Evolutionary conservation across 1,140 invertebrate genomes (phyloP).

Genomic region (Calliphora vicina): DNA sequence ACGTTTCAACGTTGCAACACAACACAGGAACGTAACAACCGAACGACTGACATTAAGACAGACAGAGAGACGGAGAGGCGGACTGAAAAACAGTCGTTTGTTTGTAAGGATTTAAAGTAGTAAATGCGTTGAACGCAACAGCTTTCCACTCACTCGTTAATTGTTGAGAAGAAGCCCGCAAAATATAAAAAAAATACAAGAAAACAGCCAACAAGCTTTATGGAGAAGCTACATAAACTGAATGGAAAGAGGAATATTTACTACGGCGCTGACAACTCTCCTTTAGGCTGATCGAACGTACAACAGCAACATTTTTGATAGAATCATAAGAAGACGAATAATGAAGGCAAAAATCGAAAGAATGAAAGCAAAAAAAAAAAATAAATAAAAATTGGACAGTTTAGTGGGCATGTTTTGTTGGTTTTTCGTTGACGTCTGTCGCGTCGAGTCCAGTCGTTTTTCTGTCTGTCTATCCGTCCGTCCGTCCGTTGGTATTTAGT

Average conservation of each 20-base stretch:
- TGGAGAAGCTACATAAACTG: neutral
- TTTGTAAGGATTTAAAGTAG: neutral
- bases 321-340: conserved; percentile 20
- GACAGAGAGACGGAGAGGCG: neutral
- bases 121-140: conserved; percentile 16
- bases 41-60: too few species aligned
- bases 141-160: conserved; percentile 24
- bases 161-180: neutral
- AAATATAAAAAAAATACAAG: neutral
- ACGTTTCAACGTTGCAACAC: too few species aligned
- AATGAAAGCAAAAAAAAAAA: neutral
- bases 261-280: neutral
- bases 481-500: conserved; percentile 40
- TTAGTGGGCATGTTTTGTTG: conserved; percentile 38
- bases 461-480: neutral
- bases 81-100: neutral
- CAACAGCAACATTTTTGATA: conserved; percentile 57
- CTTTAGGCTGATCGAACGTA: conserved; percentile 41
- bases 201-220: too few species aligned
- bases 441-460: neutral
- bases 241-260: neutral
- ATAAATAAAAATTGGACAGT: conserved; percentile 37
- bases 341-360: neutral
- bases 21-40: too few species aligned
- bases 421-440: conserved; percentile 41